Conservation (phyloP, 2,888 invertebrate species). For the Blastobasis lacticolella region DNA sequence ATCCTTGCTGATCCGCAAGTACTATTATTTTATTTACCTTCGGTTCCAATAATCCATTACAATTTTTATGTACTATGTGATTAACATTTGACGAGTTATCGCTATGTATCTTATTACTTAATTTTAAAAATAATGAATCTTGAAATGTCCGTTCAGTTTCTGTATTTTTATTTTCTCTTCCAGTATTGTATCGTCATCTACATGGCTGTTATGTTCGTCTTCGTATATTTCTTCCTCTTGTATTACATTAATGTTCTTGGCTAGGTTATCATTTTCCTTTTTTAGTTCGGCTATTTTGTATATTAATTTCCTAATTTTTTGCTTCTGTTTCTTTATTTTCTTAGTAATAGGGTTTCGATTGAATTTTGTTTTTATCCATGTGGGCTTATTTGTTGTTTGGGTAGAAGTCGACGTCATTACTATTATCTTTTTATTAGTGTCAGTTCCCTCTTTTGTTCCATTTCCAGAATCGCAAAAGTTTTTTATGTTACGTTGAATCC, state of each 20-base stretch:
- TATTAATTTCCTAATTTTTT: not conserved
- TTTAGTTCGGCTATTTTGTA: not conserved
- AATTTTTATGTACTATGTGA: too few species aligned
- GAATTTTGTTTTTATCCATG: not conserved
- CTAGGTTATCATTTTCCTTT: not conserved
- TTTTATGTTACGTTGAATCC: not conserved
- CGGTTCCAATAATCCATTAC: not conserved
- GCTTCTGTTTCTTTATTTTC: not conserved
- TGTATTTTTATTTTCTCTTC: not conserved
- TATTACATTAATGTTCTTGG: not conserved
- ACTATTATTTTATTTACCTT: not conserved
- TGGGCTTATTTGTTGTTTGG: not conserved
- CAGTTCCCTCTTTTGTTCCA: not conserved
- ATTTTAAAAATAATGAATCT: not conserved
- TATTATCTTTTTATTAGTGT: not conserved
- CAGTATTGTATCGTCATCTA: not conserved
- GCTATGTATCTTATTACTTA: not conserved
- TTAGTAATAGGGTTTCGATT: not conserved
- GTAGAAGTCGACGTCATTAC: not conserved
- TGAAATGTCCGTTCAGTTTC: not conserved
- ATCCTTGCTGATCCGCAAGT: not conserved
- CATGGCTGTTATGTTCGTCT: not conserved
- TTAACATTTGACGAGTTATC: not conserved
- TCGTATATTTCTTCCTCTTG: not conserved
- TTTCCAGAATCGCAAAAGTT: not conserved